phyloP scores from a whole-genome alignment of 2,888 invertebrate genomes.

The Troglohyphantes excavatus region DNA sequence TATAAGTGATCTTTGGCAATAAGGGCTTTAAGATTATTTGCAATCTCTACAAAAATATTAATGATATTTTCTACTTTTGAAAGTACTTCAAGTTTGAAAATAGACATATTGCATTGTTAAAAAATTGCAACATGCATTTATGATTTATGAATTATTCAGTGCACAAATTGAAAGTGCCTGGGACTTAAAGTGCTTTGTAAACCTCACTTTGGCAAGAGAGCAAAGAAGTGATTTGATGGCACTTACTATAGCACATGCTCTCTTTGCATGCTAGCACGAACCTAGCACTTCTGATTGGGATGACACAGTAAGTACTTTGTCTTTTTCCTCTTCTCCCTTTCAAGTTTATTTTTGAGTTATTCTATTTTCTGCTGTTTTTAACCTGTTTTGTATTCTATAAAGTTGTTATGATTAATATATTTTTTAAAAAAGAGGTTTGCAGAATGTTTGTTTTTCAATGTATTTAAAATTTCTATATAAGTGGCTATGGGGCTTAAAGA shows the following conservation, averaged over 20 bases:
- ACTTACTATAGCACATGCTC: slow-evolving; percentile 77
- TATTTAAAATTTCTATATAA: not conserved
- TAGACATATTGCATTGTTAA: too few relatives aligned
- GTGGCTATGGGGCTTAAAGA: slow-evolving; percentile 74
- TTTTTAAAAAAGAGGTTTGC: slow-evolving; percentile 64
- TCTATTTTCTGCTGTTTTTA: slow-evolving; percentile 52
- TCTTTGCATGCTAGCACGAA: slow-evolving; percentile 80
- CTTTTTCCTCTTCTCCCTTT: slow-evolving; percentile 54
- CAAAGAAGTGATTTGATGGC: slow-evolving; percentile 67
- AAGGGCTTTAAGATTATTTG: not conserved
- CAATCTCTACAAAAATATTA: not conserved
- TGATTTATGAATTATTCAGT: not conserved
- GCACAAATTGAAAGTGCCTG: slow-evolving; percentile 32
- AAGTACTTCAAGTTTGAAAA: too few relatives aligned
- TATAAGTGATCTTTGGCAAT: not conserved
- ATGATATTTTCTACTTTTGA: not conserved
- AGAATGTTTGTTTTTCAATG: slow-evolving; percentile 16
- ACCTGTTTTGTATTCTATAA: not conserved
- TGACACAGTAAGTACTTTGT: slow-evolving; percentile 80
- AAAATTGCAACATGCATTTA: not conserved
- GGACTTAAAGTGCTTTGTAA: slow-evolving; percentile 78
- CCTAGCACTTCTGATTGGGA: slow-evolving; percentile 80
- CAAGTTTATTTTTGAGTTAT: slow-evolving; percentile 49
- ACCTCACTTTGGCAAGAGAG: slow-evolving; percentile 78
- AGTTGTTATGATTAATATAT: slow-evolving; percentile 19